Conservation (phyloP, 2,113 vertebrate genomes). For the Sorex fumeus region DNA sequence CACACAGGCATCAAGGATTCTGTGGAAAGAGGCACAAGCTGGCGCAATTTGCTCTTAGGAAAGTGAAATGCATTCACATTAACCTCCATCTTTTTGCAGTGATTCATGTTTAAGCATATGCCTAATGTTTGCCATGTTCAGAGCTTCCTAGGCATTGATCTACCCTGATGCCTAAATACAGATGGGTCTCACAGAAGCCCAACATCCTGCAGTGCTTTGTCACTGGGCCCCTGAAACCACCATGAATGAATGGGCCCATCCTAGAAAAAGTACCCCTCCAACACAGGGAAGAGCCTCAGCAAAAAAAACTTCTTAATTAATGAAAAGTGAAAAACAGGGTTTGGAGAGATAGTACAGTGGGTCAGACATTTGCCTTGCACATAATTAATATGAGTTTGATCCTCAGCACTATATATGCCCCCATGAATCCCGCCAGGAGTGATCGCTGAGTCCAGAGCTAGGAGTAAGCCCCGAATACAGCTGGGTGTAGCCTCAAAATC, state of each 20-base stretch:
- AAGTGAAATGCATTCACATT: conserved; percentile 69
- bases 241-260: not conserved
- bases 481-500: not conserved
- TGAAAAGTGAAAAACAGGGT: not conserved
- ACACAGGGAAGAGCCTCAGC: not conserved
- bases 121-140: conserved; percentile 33
- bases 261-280: not conserved
- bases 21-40: conserved; percentile 27
- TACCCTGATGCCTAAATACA: not conserved
- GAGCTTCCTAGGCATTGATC: conserved; percentile 48
- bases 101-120: conserved; percentile 75
- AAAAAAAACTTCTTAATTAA: conserved; percentile 7
- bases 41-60: conserved; percentile 68
- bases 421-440: too few relatives aligned
- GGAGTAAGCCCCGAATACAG: too few relatives aligned
- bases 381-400: too few relatives aligned
- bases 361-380: too few relatives aligned
- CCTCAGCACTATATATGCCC: too few relatives aligned
- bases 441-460: too few relatives aligned
- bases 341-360: too few relatives aligned
- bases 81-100: conserved; percentile 68
- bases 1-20: not conserved
- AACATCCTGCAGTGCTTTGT: not conserved
- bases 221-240: not conserved
- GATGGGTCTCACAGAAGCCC: not conserved